These are phyloP conservation scores for Rhinichthys klamathensis DNA, from an alignment of 2,113 vertebrate species.

Conservation along the genomic window DNA sequence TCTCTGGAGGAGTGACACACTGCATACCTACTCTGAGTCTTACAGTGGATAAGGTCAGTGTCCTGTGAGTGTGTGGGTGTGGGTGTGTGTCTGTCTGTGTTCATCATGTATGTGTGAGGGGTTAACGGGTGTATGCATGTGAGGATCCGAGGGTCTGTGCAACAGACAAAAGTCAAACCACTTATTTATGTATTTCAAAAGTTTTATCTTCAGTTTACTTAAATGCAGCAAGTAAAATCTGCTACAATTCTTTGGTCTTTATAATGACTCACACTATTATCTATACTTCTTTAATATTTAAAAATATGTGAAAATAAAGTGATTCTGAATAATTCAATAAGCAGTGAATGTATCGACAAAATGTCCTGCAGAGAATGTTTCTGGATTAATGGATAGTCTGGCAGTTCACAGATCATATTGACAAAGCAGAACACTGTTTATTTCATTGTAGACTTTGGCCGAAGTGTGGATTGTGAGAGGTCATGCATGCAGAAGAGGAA, in stretches of 20 bases:
- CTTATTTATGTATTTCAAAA: slow-evolving; percentile 3
- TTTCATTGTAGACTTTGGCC: slow-evolving; percentile 45
- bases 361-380: background rate
- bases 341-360: background rate
- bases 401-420: slow-evolving; percentile 41
- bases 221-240: background rate
- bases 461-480: background rate
- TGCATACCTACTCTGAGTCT: background rate
- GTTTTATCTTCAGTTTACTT: background rate
- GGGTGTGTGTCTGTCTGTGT: background rate
- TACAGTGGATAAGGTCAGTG: slow-evolving; percentile 23
- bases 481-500: background rate
- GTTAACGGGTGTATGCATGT: background rate
- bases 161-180: background rate
- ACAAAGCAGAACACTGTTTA: slow-evolving; percentile 43
- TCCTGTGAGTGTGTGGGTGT: slow-evolving; percentile 25
- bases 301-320: background rate
- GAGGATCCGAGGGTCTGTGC: background rate
- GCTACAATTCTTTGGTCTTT: background rate
- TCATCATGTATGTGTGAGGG: background rate
- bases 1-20: background rate
- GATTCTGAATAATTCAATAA: background rate
- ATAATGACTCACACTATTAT: background rate
- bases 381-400: background rate
- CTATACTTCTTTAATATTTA: background rate